Conservation (phyloP, 1,140 invertebrate genomes). For the Chelonus insularis region DNA sequence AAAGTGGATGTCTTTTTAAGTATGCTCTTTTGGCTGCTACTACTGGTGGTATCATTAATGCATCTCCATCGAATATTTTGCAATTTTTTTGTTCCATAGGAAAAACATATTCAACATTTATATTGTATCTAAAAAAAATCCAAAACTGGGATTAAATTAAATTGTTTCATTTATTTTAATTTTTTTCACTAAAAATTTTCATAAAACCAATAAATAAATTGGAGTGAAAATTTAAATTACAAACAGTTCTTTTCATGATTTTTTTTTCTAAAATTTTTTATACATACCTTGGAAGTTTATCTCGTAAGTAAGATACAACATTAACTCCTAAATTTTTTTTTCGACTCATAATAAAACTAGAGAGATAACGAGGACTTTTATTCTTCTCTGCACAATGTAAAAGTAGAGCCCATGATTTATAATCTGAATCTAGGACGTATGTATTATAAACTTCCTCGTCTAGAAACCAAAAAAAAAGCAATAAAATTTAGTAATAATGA, state of each 20-base stretch:
- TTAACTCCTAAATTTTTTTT: constrained; percentile 63
- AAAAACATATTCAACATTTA: constrained; percentile 81
- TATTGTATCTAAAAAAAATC: constrained; percentile 71
- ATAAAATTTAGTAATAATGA: background rate
- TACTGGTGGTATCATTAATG: background rate
- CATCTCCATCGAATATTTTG: constrained; percentile 18
- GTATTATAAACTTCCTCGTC: constrained; percentile 89
- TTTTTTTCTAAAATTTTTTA: background rate
- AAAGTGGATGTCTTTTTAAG: background rate
- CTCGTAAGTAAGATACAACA: constrained; percentile 64
- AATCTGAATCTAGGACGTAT: constrained; percentile 82
- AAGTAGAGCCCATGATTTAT: constrained; percentile 76
- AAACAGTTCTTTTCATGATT: constrained; percentile 3
- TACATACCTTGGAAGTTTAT: constrained; percentile 63
- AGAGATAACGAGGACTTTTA: constrained; percentile 77
- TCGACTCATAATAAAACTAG: constrained; percentile 80
- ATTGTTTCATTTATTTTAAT: too few relatives aligned
- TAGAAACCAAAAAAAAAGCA: constrained; percentile 49
- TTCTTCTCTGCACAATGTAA: constrained; percentile 85
- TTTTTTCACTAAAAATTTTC: too few relatives aligned
- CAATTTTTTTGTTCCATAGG: constrained; percentile 75
- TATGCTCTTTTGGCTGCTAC: constrained; percentile 1
- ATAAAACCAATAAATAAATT: too few relatives aligned
- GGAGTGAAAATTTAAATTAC: constrained; percentile 24
- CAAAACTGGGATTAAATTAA: too few relatives aligned